A percentile compares a stretch with the other conserved stretches of the same genome.
Evolutionary conservation across 2,888 invertebrate species (phyloP).

Genomic region (Bombyx huttoni): DNA sequence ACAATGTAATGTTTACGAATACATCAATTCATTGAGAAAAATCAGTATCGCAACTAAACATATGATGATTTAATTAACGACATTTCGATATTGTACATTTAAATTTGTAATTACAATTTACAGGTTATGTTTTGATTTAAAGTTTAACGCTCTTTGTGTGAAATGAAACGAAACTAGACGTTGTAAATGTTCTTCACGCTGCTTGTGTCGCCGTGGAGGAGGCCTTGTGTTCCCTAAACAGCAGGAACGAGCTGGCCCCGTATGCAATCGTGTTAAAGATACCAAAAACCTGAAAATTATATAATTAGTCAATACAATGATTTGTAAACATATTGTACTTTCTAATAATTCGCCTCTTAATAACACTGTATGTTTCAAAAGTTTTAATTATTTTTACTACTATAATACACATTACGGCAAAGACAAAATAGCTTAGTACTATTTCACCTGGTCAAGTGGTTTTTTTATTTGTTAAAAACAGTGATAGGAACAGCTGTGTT

Average conservation of each 20-base stretch:
- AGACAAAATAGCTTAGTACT: too few species aligned
- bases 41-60: neutral
- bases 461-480: too few species aligned
- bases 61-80: neutral
- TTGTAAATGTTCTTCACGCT: constrained; percentile 16
- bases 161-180: neutral
- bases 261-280: constrained; percentile 86
- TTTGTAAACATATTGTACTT: too few species aligned
- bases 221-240: constrained; percentile 81
- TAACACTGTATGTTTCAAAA: too few species aligned
- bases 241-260: constrained; percentile 81
- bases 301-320: too few species aligned
- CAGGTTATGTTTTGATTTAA: neutral
- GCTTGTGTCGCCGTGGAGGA: constrained; percentile 21
- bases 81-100: neutral
- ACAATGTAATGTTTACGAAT: neutral
- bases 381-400: too few species aligned
- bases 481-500: too few species aligned
- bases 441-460: too few species aligned
- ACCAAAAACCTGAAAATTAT: constrained; percentile 79
- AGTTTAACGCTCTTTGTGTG: neutral
- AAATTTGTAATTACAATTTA: too few species aligned
- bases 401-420: too few species aligned
- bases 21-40: neutral
- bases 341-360: too few species aligned